Conservation (phyloP, 2,113 vertebrate species). For the Peucedramus taeniatus region DNA sequence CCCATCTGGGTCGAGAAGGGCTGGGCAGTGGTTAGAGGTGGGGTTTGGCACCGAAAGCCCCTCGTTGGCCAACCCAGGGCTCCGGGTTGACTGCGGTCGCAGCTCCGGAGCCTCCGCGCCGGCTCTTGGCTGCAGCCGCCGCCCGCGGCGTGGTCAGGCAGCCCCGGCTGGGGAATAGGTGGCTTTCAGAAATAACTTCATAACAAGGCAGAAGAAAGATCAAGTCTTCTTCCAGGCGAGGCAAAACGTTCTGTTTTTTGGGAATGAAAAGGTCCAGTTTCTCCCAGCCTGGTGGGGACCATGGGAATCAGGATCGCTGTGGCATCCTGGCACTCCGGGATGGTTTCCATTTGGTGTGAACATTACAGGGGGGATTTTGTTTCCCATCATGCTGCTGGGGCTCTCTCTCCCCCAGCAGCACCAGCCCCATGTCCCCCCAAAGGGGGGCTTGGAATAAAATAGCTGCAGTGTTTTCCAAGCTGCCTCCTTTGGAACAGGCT, state of each 20-base stretch:
- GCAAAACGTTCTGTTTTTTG: not conserved
- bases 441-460: not conserved
- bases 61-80: not conserved
- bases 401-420: not conserved
- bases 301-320: not conserved
- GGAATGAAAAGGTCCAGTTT: not conserved
- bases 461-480: slow-evolving; percentile 4
- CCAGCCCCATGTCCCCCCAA: not conserved
- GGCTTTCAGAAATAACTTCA: not conserved
- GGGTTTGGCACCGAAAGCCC: not conserved
- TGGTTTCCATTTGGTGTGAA: not conserved
- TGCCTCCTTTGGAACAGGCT: not conserved
- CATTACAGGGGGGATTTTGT: not conserved
- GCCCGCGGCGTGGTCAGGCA: not conserved
- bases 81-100: not conserved
- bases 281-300: not conserved
- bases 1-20: not conserved
- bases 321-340: not conserved
- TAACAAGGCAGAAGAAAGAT: not conserved
- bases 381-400: not conserved
- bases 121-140: not conserved
- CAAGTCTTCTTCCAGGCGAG: not conserved
- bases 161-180: not conserved
- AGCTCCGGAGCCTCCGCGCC: not conserved
- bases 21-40: not conserved